phyloP scores from a whole-genome alignment of 2,113 vertebrate genomes.

The Otis tarda region DNA sequence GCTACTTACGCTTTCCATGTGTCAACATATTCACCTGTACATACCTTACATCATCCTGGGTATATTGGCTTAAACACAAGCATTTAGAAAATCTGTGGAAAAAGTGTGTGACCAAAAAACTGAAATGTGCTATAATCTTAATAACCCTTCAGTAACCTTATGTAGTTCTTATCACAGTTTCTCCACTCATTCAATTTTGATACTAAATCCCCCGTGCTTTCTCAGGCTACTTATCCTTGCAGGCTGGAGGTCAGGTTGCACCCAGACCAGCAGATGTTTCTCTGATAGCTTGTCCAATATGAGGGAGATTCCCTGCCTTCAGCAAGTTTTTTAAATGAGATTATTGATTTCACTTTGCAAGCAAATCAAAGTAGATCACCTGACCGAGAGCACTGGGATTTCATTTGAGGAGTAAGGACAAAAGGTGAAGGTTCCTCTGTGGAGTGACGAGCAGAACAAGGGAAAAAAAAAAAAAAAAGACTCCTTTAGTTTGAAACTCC shows the following conservation, averaged over 20 bases:
- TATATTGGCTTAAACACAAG: background rate
- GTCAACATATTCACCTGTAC: background rate
- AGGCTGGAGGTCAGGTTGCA: constrained; percentile 50
- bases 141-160: background rate
- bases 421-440: constrained; percentile 29
- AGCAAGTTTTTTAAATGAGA: constrained; percentile 56
- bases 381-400: background rate
- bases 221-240: constrained; percentile 27
- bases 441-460: background rate
- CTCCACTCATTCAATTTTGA: background rate
- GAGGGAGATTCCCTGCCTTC: constrained; percentile 40
- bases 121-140: background rate
- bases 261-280: constrained; percentile 27
- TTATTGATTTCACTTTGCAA: constrained; percentile 62
- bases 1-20: background rate
- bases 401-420: constrained; percentile 11
- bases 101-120: background rate
- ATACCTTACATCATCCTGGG: background rate
- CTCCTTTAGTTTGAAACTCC: background rate
- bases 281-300: constrained; percentile 22
- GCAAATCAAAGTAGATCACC: constrained; percentile 3
- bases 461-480: background rate
- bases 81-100: constrained; percentile 8
- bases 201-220: constrained; percentile 2
- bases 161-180: constrained; percentile 21